Evolutionary conservation across 2,113 vertebrate species (phyloP).

Genomic region (Agelaius tricolor): DNA sequence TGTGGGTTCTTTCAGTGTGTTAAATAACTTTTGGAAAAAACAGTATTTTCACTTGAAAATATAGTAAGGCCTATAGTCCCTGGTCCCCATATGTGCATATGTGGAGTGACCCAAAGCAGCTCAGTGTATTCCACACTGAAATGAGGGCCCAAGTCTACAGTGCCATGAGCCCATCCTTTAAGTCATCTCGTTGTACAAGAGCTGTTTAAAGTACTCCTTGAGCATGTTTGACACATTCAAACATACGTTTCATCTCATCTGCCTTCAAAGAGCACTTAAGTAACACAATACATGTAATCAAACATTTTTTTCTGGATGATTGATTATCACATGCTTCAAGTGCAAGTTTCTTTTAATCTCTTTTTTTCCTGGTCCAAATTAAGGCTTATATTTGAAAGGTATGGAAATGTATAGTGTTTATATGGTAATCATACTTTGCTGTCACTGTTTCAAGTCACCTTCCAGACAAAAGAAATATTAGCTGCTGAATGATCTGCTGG

Average conservation of each 20-base stretch:
- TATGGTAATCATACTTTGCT: background rate
- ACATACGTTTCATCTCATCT: background rate
- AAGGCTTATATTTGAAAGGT: background rate
- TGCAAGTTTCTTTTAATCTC: conserved; percentile 31
- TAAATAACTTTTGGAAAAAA: background rate
- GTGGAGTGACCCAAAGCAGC: background rate
- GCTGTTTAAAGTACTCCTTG: conserved; percentile 6
- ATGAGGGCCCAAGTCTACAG: background rate
- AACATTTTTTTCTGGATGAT: background rate
- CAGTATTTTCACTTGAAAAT: background rate
- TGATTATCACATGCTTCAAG: background rate
- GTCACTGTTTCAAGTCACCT: background rate
- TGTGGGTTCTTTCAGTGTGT: background rate
- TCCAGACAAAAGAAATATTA: conserved; percentile 8
- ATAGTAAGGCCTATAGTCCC: background rate
- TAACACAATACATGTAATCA: conserved; percentile 36
- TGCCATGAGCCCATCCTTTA: background rate
- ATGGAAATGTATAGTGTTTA: background rate
- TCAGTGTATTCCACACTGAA: background rate
- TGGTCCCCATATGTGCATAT: background rate
- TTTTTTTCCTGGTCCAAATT: background rate
- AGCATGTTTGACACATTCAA: conserved; percentile 1
- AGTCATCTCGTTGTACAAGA: background rate
- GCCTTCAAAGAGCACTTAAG: conserved; percentile 26
- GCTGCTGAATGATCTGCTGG: background rate